Base-by-base conservation (phyloP, 2,113 vertebrate genomes). In the Colaptes auratus region DNA sequence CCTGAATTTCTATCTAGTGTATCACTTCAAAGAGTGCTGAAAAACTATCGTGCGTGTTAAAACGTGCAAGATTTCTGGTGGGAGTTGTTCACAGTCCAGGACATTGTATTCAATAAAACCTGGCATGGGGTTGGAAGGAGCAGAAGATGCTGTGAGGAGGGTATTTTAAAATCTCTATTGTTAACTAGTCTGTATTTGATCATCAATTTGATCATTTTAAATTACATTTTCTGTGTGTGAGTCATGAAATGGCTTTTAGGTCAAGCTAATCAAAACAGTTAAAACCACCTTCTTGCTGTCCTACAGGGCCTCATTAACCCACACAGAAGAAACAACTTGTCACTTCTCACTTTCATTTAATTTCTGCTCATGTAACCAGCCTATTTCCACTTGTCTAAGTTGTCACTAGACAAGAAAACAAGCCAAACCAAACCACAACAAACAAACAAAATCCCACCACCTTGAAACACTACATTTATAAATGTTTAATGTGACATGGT, bases 211-310 rank as follows among this genome's bases (percentile, higher is more conserved):
- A 91, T 86, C 8, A 9, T 83, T 93, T 83, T 30, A 88, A 94
- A 93, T 89, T 89, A 76, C 67, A 63, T 95, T 93, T 95, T 84
- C 71, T 82, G 23, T 73, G 46, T 83, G 44, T 82, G 91, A 96
- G 89, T 92, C 89, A 63, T 77, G 58, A 89, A 89, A 42, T 83
- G 31, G 56, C 89, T 93, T 92, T 95, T 91, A 92, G 89, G 92
- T 93, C 84, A 95, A 95, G 64, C 79, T 94, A 95, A 95, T 94
- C 89, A 92, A 89, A 95, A 70, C 60, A 91, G 89, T 69, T 94
- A 73, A 93, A 89, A 76, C 85, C 31, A 94, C 58, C 56, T 85
- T 91, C 84, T 95, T 87, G 74, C 89, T 83, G 74, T 91, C 78
- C 87, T 94, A 91, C 56, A 73, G 84, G 31, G 75, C 88, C 89